Conservation (phyloP, 2,113 vertebrate species). For the Heteronetta atricapilla region DNA sequence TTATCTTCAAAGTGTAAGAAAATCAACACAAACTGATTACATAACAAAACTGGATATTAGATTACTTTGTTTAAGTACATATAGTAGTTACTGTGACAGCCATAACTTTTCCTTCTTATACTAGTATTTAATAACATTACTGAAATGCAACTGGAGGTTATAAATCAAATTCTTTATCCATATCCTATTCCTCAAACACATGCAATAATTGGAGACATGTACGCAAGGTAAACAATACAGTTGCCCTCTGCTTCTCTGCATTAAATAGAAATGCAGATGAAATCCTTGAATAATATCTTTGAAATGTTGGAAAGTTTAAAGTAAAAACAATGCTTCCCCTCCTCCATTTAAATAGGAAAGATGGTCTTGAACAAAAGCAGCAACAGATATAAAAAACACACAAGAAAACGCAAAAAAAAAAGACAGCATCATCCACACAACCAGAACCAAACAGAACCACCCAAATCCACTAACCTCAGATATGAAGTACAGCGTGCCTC, state of each 20-base stretch:
- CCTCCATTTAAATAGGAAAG: not conserved
- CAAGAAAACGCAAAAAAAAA: no score
- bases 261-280: not conserved
- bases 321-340: not conserved
- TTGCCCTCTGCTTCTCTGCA: not conserved
- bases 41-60: not conserved
- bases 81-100: not conserved
- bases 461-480: constrained; percentile 86
- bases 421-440: not conserved
- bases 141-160: not conserved
- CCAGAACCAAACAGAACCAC: not conserved
- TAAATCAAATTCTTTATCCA: not conserved
- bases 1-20: not conserved
- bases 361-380: not conserved
- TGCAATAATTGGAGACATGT: not conserved
- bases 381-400: not conserved
- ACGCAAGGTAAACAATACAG: not conserved
- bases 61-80: not conserved
- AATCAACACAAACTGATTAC: not conserved
- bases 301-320: not conserved
- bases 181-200: not conserved
- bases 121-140: not conserved
- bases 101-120: not conserved
- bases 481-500: constrained; percentile 94
- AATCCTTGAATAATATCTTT: not conserved